A percentile compares a stretch with the other conserved stretches of the same genome.
phyloP scores from a whole-genome alignment of 2,113 vertebrate genomes.

The human (Homo sapiens) region GRCh38 chr3:21890501-21891000 shows the following conservation, averaged over 20 bases:
- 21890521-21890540: too few species aligned
- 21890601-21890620: too few species aligned
- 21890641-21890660: too few species aligned
- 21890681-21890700: neutral
- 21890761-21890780: neutral
- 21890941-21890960: neutral
- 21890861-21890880: neutral
- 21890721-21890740: too few species aligned
- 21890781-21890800: neutral
- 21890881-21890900: neutral
- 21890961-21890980: neutral
- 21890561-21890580: too few species aligned
- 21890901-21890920: neutral
- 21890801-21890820: neutral
- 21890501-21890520: too few species aligned
- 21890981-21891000: neutral
- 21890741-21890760: neutral
- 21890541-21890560: too few species aligned
- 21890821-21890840: neutral
- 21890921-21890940: neutral
- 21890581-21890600: too few species aligned
- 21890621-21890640: too few species aligned
- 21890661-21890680: neutral
- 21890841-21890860: neutral
- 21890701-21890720: neutral